Conservation (phyloP, 2,888 invertebrate genomes). For the Brachynemurus nebulosus region DNA sequence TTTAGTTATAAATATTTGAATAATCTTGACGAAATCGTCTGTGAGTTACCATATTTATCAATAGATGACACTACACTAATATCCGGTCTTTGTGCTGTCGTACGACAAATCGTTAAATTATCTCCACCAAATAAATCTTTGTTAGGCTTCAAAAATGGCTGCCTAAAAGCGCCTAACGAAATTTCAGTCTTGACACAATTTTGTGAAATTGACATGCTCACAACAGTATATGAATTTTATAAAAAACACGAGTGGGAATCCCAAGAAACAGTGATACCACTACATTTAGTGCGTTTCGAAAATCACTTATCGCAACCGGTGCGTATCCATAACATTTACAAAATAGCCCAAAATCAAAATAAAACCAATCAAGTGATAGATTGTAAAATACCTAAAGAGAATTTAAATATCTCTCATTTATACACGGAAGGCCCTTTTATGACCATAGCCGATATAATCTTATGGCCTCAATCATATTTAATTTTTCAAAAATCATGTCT, state of each 20-base stretch:
- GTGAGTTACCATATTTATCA: constrained; percentile 49
- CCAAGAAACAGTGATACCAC: constrained; percentile 44
- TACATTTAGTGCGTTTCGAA: constrained; percentile 65
- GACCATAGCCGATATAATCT: constrained; percentile 70
- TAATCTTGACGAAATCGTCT: constrained; percentile 23
- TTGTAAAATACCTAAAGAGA: constrained; percentile 34
- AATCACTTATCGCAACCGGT: constrained; percentile 72
- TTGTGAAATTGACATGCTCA: constrained; percentile 71
- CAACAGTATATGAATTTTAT: constrained; percentile 18
- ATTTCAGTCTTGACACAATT: constrained; percentile 82
- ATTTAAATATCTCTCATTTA: constrained; percentile 46
- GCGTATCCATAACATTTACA: constrained; percentile 72
- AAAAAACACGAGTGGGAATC: constrained; percentile 17
- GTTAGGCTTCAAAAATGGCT: constrained; percentile 67
- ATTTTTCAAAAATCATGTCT: constrained; percentile 36
- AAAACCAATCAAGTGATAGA: constrained; percentile 38
- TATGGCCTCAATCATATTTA: constrained; percentile 56
- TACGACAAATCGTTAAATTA: constrained; percentile 42
- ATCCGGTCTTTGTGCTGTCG: constrained; percentile 65
- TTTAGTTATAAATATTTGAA: no score
- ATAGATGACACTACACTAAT: constrained; percentile 45
- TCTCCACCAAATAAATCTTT: constrained; percentile 35
- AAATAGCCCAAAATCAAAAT: constrained; percentile 46
- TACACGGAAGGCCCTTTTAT: constrained; percentile 74
- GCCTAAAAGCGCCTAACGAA: constrained; percentile 71